Evolutionary conservation across 2,888 invertebrate genomes (phyloP).

Genomic region (Lasioglossum figueresi): DNA sequence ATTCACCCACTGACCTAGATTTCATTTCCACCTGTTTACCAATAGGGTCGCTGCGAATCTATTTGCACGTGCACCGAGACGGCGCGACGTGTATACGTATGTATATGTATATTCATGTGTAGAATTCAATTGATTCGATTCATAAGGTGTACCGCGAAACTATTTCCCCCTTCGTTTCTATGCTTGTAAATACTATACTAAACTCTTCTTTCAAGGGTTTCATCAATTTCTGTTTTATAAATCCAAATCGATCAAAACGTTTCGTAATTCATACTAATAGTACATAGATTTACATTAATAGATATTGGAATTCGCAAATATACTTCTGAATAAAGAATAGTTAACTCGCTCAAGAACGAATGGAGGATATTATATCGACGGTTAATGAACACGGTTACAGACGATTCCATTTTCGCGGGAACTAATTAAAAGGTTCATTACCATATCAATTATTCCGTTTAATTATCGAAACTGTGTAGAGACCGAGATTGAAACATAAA

Average conservation of each 20-base stretch:
- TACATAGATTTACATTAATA: neutral
- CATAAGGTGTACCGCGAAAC: neutral
- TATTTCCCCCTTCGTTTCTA: neutral
- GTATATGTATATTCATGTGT: neutral
- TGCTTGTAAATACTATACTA: neutral
- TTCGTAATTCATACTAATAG: neutral
- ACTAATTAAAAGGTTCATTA: constrained; percentile 67
- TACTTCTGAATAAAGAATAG: neutral
- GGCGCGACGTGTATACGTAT: neutral
- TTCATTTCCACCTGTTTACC: constrained; percentile 32
- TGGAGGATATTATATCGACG: neutral
- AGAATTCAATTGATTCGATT: constrained; percentile 20
- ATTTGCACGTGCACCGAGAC: constrained; percentile 17
- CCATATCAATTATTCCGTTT: constrained; percentile 74
- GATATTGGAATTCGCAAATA: neutral
- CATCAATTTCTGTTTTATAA: neutral
- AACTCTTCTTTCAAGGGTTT: neutral
- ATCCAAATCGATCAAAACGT: neutral
- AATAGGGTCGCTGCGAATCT: constrained; percentile 17
- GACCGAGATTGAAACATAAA: constrained; percentile 74
- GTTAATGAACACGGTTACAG: neutral
- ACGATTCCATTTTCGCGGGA: constrained; percentile 39
- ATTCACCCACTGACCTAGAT: constrained; percentile 51
- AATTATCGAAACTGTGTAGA: constrained; percentile 70
- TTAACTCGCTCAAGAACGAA: neutral